Conservation (phyloP, 1,140 invertebrate genomes). For the Anadara kagoshimensis region DNA sequence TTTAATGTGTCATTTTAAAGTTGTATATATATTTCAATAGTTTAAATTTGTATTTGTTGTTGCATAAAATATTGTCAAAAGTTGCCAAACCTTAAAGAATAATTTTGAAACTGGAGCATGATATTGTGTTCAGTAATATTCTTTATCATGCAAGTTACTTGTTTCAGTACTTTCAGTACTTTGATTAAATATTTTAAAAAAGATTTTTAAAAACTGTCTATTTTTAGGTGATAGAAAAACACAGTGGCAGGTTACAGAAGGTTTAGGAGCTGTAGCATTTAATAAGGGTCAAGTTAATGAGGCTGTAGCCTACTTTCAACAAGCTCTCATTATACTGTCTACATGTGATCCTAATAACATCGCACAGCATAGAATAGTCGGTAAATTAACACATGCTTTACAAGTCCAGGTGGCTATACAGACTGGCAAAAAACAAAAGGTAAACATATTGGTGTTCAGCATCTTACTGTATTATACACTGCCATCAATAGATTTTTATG, state of each 20-base stretch:
- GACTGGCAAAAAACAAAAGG: too few relatives aligned
- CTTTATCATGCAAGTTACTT: neutral
- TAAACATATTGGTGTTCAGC: too few relatives aligned
- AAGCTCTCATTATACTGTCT: constrained; percentile 33
- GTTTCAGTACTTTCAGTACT: neutral
- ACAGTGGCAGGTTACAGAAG: constrained; percentile 62
- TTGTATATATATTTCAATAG: too few relatives aligned
- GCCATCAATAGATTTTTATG: too few relatives aligned
- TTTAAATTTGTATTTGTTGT: too few relatives aligned
- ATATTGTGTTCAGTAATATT: neutral
- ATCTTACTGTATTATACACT: too few relatives aligned
- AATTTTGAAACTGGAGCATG: neutral
- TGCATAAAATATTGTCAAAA: neutral
- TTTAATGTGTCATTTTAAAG: too few relatives aligned
- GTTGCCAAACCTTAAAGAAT: neutral
- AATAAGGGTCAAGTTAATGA: constrained; percentile 36
- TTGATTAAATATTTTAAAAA: neutral
- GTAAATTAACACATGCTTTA: constrained; percentile 46
- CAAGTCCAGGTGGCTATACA: constrained; percentile 34
- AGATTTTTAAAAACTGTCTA: too few relatives aligned
- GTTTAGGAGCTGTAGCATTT: constrained; percentile 57
- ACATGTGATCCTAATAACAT: constrained; percentile 27
- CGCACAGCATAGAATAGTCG: constrained; percentile 53
- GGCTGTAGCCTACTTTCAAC: constrained; percentile 42
- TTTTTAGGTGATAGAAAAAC: constrained; percentile 52